Evolutionary conservation across 2,113 vertebrate species (phyloP).

Genomic region (Engraulis encrasicolus): DNA sequence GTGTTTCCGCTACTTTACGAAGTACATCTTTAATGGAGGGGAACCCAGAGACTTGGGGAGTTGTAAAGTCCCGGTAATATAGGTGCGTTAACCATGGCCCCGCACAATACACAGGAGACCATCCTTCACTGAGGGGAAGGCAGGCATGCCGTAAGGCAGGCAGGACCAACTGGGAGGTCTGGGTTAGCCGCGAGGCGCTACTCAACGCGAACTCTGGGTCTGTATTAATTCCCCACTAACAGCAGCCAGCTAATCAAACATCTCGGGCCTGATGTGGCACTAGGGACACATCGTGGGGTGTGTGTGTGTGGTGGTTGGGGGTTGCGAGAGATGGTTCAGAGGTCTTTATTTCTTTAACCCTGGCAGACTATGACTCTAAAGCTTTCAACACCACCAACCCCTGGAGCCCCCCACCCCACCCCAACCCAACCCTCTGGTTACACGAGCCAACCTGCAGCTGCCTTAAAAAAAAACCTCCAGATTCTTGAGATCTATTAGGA

Average conservation of each 20-base stretch:
- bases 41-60: background rate
- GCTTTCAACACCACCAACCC: conserved; percentile 38
- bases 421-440: too few relatives aligned
- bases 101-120: background rate
- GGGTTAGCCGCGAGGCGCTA: background rate
- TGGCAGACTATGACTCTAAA: conserved; percentile 26
- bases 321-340: conserved; percentile 37
- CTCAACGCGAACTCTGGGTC: background rate
- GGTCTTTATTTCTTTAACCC: conserved; percentile 47
- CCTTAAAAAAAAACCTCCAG: background rate
- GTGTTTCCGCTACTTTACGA: background rate
- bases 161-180: background rate
- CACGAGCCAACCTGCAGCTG: conserved; percentile 4
- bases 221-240: conserved; percentile 28
- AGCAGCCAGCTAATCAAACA: conserved; percentile 30
- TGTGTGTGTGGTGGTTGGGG: too few relatives aligned
- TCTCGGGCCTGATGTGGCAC: conserved; percentile 19
- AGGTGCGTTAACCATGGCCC: background rate
- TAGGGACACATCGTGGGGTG: conserved; percentile 40
- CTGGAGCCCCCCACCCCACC: background rate
- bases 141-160: too few relatives aligned
- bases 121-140: conserved; percentile 16
- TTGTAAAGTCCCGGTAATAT: background rate
- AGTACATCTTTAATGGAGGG: conserved; percentile 1
- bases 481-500: background rate